A percentile compares a stretch with the other conserved stretches of the same genome.
Conservation (phyloP, 2,113 vertebrate species). For the Morone saxatilis region DNA sequence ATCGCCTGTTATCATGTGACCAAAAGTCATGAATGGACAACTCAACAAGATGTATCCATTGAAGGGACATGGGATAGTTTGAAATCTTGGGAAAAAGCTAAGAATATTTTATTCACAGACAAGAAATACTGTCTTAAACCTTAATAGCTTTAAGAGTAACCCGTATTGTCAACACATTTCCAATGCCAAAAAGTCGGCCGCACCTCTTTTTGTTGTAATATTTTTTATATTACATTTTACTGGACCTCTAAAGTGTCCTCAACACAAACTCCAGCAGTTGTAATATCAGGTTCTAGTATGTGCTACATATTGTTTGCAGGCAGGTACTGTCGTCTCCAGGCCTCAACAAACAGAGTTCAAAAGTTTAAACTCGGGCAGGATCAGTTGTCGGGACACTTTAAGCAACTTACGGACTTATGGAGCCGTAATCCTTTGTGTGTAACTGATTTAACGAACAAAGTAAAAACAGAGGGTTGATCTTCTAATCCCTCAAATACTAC, state of each 20-base stretch:
- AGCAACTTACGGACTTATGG: constrained; percentile 68
- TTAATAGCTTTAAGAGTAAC: neutral
- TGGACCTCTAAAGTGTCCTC: no score
- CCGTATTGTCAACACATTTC: neutral
- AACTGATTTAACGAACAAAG: constrained; percentile 82
- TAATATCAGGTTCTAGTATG: neutral
- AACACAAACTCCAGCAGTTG: neutral
- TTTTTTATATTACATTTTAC: neutral
- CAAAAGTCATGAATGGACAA: no score
- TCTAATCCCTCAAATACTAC: constrained; percentile 61
- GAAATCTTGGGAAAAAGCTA: no score
- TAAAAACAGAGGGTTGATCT: constrained; percentile 75
- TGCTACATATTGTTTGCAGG: neutral
- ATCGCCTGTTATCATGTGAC: no score
- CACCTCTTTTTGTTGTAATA: neutral
- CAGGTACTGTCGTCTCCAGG: constrained; percentile 31
- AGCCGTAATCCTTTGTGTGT: constrained; percentile 74
- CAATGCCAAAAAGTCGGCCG: neutral
- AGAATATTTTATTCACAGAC: no score
- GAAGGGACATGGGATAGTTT: no score
- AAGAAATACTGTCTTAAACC: no score
- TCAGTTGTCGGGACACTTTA: constrained; percentile 61
- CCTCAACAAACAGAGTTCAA: constrained; percentile 63
- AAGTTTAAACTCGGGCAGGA: constrained; percentile 67
- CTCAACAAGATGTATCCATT: no score